phyloP scores from a whole-genome alignment of 2,888 invertebrate species.

The Linnaemya vulpina region DNA sequence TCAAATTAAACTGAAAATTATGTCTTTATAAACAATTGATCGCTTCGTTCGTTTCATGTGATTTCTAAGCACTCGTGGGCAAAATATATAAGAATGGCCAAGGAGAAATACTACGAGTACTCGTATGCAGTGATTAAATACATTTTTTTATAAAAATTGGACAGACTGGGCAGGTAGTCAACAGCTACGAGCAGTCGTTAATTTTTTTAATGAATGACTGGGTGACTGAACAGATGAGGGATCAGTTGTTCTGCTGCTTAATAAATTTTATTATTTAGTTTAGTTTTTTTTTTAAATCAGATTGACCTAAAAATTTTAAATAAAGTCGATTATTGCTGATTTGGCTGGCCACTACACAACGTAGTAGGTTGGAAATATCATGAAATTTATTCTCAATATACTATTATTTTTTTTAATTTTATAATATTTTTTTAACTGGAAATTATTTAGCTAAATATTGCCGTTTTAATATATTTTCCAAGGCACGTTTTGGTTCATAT shows the following conservation, averaged over 20 bases:
- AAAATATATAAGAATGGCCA: conserved; percentile 30
- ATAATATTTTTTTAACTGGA: no score
- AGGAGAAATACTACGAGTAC: background rate
- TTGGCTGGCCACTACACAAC: conserved; percentile 7
- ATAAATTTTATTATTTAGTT: conserved; percentile 10
- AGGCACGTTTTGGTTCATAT: no score
- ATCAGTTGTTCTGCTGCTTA: background rate
- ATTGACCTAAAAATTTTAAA: conserved; percentile 46
- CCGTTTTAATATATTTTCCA: no score
- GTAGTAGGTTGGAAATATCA: background rate
- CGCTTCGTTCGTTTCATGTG: background rate
- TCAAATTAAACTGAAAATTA: conserved; percentile 65
- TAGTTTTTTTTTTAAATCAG: conserved; percentile 10
- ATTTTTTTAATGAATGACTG: background rate
- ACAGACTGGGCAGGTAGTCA: background rate
- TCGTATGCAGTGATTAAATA: conserved; percentile 3
- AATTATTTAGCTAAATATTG: no score
- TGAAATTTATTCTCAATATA: no score
- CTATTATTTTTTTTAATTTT: no score
- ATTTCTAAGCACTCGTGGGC: background rate
- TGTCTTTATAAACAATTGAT: conserved; percentile 61
- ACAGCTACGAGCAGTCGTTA: background rate
- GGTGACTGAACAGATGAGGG: background rate
- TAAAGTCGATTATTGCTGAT: conserved; percentile 10
- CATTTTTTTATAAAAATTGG: conserved; percentile 11